Conservation (phyloP, 2,797 vertebrate species). For the Scolopax bukidnonensis region DNA sequence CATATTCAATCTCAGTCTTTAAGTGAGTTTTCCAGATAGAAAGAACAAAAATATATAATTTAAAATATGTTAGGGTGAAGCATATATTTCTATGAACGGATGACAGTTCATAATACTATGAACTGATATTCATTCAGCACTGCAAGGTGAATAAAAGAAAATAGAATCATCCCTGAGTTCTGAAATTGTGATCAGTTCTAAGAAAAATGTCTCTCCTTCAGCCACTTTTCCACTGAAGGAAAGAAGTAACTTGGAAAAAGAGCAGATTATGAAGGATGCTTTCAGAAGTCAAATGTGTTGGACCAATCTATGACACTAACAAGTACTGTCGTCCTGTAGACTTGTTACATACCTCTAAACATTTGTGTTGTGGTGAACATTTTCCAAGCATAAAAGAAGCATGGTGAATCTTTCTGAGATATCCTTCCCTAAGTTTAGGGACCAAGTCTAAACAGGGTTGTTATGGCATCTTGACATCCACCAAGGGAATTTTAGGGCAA, state of each 20-base stretch:
- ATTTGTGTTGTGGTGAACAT: neutral
- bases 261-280: neutral
- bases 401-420: neutral
- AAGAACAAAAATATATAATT: neutral
- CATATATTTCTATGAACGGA: neutral
- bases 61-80: neutral
- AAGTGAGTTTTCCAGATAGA: neutral
- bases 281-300: neutral
- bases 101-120: too few relatives aligned
- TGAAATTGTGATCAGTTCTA: neutral
- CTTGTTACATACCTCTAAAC: neutral
- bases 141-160: neutral
- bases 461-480: neutral
- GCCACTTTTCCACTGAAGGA: neutral
- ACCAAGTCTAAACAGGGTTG: neutral
- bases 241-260: neutral
- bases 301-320: neutral
- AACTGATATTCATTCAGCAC: neutral
- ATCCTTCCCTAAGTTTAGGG: neutral
- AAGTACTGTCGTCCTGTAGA: neutral
- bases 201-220: neutral
- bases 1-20: neutral
- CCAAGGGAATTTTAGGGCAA: neutral
- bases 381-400: neutral
- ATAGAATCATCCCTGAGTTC: neutral